phyloP scores from a whole-genome alignment of 2,888 invertebrate genomes.

The Rhodophaea formosa region DNA sequence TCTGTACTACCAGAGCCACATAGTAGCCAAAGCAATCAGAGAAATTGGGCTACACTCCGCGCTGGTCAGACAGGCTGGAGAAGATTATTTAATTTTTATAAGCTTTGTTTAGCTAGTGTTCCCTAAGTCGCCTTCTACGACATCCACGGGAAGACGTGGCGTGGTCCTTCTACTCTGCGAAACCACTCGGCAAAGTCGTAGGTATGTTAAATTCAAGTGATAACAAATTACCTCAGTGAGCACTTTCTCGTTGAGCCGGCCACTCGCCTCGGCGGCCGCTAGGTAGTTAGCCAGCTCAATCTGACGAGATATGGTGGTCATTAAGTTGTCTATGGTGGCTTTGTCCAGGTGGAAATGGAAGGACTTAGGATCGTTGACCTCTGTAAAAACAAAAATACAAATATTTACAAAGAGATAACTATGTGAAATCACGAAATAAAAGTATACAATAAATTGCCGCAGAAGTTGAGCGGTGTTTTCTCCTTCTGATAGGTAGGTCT shows the following conservation, averaged over 20 bases:
- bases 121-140: too few species aligned
- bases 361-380: conserved; percentile 73
- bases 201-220: neutral
- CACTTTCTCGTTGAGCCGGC: conserved; percentile 63
- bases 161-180: too few species aligned
- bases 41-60: too few species aligned
- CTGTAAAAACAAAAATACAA: conserved; percentile 38
- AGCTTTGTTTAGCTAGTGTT: too few species aligned
- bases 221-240: conserved; percentile 38
- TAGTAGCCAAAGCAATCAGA: too few species aligned
- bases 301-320: conserved; percentile 90
- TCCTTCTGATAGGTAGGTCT: too few species aligned
- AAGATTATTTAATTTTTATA: too few species aligned
- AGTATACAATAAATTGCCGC: neutral
- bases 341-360: conserved; percentile 87
- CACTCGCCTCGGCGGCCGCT: conserved; percentile 82
- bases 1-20: too few species aligned
- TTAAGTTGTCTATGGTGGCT: conserved; percentile 87
- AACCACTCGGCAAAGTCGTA: too few species aligned
- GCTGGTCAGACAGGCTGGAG: too few species aligned
- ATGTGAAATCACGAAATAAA: neutral
- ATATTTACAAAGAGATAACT: neutral
- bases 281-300: conserved; percentile 89
- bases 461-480: too few species aligned
- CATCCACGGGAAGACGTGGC: too few species aligned